A percentile compares a stretch with the other conserved stretches of the same genome.
phyloP scores from a whole-genome alignment of 2,113 vertebrate species.

The Sorex fumeus region DNA sequence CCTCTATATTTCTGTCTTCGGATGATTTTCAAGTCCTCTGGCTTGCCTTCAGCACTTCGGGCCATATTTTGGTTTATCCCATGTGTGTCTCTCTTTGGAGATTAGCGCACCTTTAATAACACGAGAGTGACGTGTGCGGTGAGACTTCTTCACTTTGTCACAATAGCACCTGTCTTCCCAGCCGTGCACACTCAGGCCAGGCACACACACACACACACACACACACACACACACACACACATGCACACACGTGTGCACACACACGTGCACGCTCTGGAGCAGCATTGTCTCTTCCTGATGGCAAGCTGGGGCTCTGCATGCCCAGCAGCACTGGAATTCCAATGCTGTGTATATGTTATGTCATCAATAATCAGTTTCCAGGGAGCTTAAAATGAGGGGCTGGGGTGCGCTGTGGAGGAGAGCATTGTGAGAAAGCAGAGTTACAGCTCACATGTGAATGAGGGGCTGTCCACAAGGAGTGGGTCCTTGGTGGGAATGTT shows the following conservation, averaged over 20 bases:
- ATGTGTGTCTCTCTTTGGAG: conserved; percentile 63
- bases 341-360: conserved; percentile 76
- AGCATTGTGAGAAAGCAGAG: conserved; percentile 73
- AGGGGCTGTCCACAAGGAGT: conserved; percentile 72
- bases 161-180: background rate
- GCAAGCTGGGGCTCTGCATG: conserved; percentile 47
- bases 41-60: conserved; percentile 49
- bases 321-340: background rate
- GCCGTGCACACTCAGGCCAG: background rate
- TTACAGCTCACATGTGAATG: conserved; percentile 80
- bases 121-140: background rate
- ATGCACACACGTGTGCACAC: too few relatives aligned
- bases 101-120: conserved; percentile 83
- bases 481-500: conserved; percentile 70
- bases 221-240: too few relatives aligned
- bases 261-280: conserved; percentile 75
- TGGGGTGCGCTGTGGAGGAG: conserved; percentile 61
- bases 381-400: conserved; percentile 73
- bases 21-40: conserved; percentile 84
- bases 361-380: conserved; percentile 83
- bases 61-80: conserved; percentile 65
- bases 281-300: conserved; percentile 68
- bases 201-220: background rate
- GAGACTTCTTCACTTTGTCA: conserved; percentile 80
- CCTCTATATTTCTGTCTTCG: conserved; percentile 82